Evolutionary conservation across 2,113 vertebrate genomes (phyloP), one percentile per base, ranked within the genome.

Genomic region (Aramus guarauna): DNA sequence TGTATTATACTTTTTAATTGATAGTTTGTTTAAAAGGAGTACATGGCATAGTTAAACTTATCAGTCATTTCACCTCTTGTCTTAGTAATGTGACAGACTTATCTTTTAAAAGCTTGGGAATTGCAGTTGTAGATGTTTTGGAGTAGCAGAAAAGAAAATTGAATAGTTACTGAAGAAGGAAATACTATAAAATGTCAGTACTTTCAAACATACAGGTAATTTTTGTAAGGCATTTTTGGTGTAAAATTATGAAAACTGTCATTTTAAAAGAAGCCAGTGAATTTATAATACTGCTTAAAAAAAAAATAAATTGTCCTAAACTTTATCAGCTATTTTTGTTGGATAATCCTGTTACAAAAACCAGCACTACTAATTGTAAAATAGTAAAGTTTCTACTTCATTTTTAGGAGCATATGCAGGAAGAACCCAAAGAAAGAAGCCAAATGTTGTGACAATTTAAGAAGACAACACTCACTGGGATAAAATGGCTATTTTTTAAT

Each of bases 371-470:
- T 60, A 59, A 39, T 72, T 88, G 23, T 50, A 84, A 88, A 84
- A 90, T 59, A 15, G 39, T 94, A 59, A 29, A 74, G 50, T 63
- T 96, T 97, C 78, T 96, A 63, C 59, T 97, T 93, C 76, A 17
- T 88, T 97, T 98, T 91, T 97, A 98, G 98, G 98, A 98, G 98
- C 82, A 98, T 98, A 96, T 98, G 97, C 98, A 98, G 98, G 98
- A 98, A 98, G 95, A 98, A 98, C 87, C 97, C 98, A 97, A 98
- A 98, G 97, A 98, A 98, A 96, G 98, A 98, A 97, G 98, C 98
- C 97, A 98, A 98, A 97, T 98, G 98, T 97, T 98, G 98, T 97
- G 98, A 98, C 98, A 98, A 98, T 97, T 97, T 98, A 97, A 98
- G 98, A 97, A 89, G 98, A 95, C 98, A 98, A 20, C 98, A 98